Conservation (phyloP, 2,888 invertebrate genomes). For the Mesochorus sp. region DNA sequence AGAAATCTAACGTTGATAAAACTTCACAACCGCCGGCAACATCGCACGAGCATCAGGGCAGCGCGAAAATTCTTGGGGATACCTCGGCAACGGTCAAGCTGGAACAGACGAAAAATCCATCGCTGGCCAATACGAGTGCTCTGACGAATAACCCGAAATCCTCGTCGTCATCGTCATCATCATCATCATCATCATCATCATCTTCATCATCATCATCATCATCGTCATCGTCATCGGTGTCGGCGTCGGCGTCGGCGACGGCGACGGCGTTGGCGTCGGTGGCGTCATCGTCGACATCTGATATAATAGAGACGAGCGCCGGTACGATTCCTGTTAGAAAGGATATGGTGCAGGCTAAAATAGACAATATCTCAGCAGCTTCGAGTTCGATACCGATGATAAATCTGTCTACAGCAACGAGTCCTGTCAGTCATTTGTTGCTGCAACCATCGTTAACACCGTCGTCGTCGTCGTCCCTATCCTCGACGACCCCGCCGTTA, state of each 20-base stretch:
- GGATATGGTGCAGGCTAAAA: conserved; percentile 70
- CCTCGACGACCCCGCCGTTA: conserved; percentile 50
- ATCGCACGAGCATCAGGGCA: conserved; percentile 53
- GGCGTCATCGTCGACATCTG: conserved; percentile 46
- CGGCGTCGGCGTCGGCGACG: no score
- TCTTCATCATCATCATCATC: background rate
- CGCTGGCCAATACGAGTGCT: conserved; percentile 39
- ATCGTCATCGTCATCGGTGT: conserved; percentile 8
- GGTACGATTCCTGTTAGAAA: conserved; percentile 64
- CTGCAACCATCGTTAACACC: conserved; percentile 62
- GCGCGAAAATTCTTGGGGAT: conserved; percentile 68
- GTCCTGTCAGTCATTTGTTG: conserved; percentile 56
- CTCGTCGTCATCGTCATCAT: conserved; percentile 14
- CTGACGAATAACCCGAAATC: conserved; percentile 54
- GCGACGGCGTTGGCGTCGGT: no score
- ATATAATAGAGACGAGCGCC: conserved; percentile 58
- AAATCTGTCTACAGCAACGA: conserved; percentile 60
- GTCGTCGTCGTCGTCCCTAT: conserved; percentile 15
- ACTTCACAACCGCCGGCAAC: conserved; percentile 29
- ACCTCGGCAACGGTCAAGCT: conserved; percentile 61
- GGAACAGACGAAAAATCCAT: conserved; percentile 59
- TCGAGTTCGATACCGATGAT: conserved; percentile 59
- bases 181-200: conserved; percentile 24
- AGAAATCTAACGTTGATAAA: conserved; percentile 68
- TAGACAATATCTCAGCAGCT: conserved; percentile 70